A percentile compares a stretch with the other conserved stretches of the same genome.
phyloP scores from a whole-genome alignment of 2,888 invertebrate species.

The Aspidiotus destructor region DNA sequence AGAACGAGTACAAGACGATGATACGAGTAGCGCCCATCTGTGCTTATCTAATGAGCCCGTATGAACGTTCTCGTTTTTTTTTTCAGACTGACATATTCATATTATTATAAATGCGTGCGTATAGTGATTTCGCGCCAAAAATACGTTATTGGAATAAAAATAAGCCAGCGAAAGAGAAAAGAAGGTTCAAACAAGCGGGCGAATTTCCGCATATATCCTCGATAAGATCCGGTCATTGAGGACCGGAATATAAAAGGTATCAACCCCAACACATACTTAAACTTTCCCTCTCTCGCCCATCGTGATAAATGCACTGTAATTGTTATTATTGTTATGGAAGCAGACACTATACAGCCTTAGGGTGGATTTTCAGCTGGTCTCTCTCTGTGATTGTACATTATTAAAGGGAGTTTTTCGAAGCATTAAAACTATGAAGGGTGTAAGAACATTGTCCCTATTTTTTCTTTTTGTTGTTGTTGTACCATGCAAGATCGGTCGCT shows the following conservation, averaged over 20 bases:
- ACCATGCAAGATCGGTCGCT: constrained; percentile 32
- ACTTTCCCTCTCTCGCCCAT: constrained; percentile 23
- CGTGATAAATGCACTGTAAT: constrained; percentile 32
- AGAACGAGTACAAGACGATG: no score
- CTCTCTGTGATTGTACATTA: constrained; percentile 29
- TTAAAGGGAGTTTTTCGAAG: constrained; percentile 32
- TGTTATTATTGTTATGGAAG: constrained; percentile 32
- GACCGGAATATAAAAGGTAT: constrained; percentile 32
- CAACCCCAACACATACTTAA: constrained; percentile 30
- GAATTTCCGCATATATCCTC: constrained; percentile 29
- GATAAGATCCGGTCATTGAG: constrained; percentile 29
- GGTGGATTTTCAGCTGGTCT: constrained; percentile 32
- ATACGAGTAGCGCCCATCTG: no score
- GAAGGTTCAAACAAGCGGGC: constrained; percentile 8
- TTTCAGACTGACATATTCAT: no score
- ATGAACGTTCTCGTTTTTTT: no score
- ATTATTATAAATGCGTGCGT: background rate
- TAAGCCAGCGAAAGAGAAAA: background rate
- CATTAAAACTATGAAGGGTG: constrained; percentile 33
- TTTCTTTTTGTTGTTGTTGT: constrained; percentile 20
- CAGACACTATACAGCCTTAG: constrained; percentile 27
- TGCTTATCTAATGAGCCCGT: no score
- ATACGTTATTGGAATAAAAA: background rate
- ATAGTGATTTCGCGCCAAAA: constrained; percentile 27
- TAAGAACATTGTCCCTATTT: constrained; percentile 31